Base-by-base conservation (phyloP, 2,888 invertebrate genomes). In the Andricus quercusramuli region DNA sequence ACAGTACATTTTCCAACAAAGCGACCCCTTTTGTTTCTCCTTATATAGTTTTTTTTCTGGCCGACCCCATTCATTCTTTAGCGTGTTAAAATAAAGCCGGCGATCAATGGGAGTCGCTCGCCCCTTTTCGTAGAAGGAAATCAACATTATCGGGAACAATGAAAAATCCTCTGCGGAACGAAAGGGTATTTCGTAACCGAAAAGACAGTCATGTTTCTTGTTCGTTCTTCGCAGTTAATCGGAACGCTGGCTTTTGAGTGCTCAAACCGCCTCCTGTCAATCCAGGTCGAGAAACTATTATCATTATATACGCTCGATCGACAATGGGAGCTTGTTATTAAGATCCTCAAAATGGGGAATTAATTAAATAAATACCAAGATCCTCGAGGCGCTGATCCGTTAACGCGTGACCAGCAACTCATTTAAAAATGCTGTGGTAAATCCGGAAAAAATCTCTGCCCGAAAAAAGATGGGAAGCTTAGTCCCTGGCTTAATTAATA, bases 181-280 rank as follows among this genome's bases (percentile, higher is more conserved):
- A 74, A 74, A 74, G 74, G 74, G 32, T 56, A 74, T 74, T 74
- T 74, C 74, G 74, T 74, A 51, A 56, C 17, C 74, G n/a, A 74
- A 74, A 74, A 74, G 74, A 74, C 74, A 74, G 74, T 74, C 74
- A 74, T 47, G 74, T 74, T 74, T 74, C 20, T 74, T 56, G n/a
- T 3, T 74, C 56, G 56, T 13, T 74, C 74, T 74, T 32, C 56
- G 70, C 32, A 32, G 74, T 74, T 74, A 32, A 74, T 74, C 74
- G 29, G 51, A 56, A 74, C 47, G 29, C 51, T 74, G 51, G 74
- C 74, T 74, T 56, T 74, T 74, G 29, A 74, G 74, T 56, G 51
- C n/a, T 56, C 29, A 74, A 56, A n/a, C 74, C 74, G 56, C 74
- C 74, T 74, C 74, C 51, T 74, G 74, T 74, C 74, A 74, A 74